These are phyloP conservation scores for Murina feae DNA, from an alignment of 2,113 vertebrate genomes.

Conservation along the genomic window DNA sequence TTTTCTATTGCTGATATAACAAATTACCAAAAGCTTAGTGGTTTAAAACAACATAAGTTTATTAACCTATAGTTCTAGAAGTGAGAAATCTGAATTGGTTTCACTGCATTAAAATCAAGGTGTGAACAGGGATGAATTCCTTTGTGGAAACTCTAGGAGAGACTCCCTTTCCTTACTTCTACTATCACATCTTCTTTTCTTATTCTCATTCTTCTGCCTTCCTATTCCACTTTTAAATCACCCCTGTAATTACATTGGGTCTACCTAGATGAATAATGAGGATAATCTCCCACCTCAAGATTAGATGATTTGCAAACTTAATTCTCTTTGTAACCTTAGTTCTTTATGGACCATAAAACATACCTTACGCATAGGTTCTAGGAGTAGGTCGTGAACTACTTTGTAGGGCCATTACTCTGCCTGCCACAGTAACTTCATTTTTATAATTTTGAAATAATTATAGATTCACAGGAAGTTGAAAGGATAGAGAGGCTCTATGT, in stretches of 20 bases:
- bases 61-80: background rate
- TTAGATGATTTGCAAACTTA: slow-evolving; percentile 20
- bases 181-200: slow-evolving; percentile 5
- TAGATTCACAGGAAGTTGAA: slow-evolving; percentile 13
- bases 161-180: background rate
- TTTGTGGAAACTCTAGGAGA: slow-evolving; percentile 4
- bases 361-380: slow-evolving; percentile 16
- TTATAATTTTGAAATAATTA: slow-evolving; percentile 27
- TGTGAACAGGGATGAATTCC: background rate
- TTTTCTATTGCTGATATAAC: slow-evolving; percentile 41
- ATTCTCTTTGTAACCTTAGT: slow-evolving; percentile 5
- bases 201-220: background rate
- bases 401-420: background rate
- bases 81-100: background rate
- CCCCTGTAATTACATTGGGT: background rate
- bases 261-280: background rate
- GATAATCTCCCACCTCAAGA: background rate
- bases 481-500: background rate
- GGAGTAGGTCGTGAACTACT: background rate
- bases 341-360: background rate
- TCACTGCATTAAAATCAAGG: slow-evolving; percentile 14
- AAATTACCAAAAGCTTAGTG: slow-evolving; percentile 17
- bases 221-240: slow-evolving; percentile 8
- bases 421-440: background rate
- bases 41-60: slow-evolving; percentile 34